Base-by-base conservation (phyloP, 2,888 invertebrate species). In the Myopa testacea region DNA sequence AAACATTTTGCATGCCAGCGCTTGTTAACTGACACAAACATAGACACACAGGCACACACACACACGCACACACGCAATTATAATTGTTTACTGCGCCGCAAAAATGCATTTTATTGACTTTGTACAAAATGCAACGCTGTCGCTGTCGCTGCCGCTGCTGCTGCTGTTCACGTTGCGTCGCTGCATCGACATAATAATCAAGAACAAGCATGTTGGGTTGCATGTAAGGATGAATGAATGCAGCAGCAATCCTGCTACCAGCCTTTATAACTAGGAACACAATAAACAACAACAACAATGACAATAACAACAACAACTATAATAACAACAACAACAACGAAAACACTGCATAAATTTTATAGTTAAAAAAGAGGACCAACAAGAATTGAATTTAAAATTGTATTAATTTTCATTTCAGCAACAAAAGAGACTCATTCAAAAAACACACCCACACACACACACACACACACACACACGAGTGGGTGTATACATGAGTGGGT, bases 351-450 rank as follows among this genome's bases (percentile, higher is more conserved):
- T 77, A 65, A 77, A 71, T 65, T 72, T 60, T 50, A 3, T 45
- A 8, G 45, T 45, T 73, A 60, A 26, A 12, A 68, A 19, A 19
- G 10, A 19, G 6, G 10, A 63, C 12, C 63, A 63, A 62, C 63
- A 63, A 63, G 34, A 45, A 45, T 45, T 0, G 45, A 45, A 78
- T 63, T 80, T 78, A 60, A 78, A 79, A 78, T 78, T 80, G 74
- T 77, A 78, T 77, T 80, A 76, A 80, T 77, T 77, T 78, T 68
- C 74, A 80, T 78, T 78, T 69, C 69, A 76, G 72, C 52, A 75
- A 79, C 73, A 76, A 76, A 74, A 76, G 73, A 62, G 68, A 60
- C 62, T 62, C 63, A 45, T 72, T 26, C 26, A 26, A 26, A 26
- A 26, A 1, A 38, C 7, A 19, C 62, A 26, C 5, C 1, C 55